Percentiles rank a stretch among this genome's conserved stretches.
These are phyloP conservation scores for Falco columbarius DNA, from an alignment of 2,797 vertebrate species.

Conservation along the genomic window DNA sequence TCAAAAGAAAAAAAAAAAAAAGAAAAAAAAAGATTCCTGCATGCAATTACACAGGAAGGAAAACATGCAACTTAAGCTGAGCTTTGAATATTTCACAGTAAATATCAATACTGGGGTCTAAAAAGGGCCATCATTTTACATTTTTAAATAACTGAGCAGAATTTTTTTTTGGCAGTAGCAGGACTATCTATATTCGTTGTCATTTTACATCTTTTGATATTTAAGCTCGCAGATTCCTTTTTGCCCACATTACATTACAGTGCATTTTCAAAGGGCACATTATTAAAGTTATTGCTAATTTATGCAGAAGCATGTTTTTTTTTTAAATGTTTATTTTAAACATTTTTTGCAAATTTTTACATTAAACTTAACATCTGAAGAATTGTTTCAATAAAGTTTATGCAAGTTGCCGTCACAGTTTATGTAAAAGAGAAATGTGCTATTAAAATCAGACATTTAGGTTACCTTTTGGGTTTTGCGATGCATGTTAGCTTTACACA, in stretches of 20 bases:
- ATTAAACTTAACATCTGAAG: slow-evolving; percentile 81
- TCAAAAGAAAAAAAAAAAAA: not conserved
- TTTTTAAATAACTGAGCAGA: slow-evolving; percentile 75
- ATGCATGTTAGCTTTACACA: slow-evolving; percentile 96
- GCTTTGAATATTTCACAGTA: slow-evolving; percentile 62
- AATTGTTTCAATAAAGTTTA: slow-evolving; percentile 82
- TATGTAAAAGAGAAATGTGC: slow-evolving; percentile 91
- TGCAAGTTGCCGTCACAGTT: slow-evolving; percentile 89
- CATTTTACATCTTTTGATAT: slow-evolving; percentile 73
- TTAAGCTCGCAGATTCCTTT: slow-evolving; percentile 69
- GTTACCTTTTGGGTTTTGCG: slow-evolving; percentile 95
- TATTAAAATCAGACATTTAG: slow-evolving; percentile 96
- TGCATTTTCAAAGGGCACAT: slow-evolving; percentile 74
- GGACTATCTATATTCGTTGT: slow-evolving; percentile 70
- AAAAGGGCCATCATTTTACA: slow-evolving; percentile 61
- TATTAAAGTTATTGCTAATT: slow-evolving; percentile 81
- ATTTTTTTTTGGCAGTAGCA: slow-evolving; percentile 68
- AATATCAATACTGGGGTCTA: slow-evolving; percentile 69
- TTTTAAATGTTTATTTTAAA: slow-evolving; percentile 78
- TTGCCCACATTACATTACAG: slow-evolving; percentile 75
- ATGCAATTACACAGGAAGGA: slow-evolving; percentile 88
- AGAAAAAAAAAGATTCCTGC: slow-evolving; percentile 67
- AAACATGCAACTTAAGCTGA: slow-evolving; percentile 91
- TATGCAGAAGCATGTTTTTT: slow-evolving; percentile 75
- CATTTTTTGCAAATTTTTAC: slow-evolving; percentile 79